Conservation (phyloP, 2,113 vertebrate genomes). For the Tachycineta bicolor region DNA sequence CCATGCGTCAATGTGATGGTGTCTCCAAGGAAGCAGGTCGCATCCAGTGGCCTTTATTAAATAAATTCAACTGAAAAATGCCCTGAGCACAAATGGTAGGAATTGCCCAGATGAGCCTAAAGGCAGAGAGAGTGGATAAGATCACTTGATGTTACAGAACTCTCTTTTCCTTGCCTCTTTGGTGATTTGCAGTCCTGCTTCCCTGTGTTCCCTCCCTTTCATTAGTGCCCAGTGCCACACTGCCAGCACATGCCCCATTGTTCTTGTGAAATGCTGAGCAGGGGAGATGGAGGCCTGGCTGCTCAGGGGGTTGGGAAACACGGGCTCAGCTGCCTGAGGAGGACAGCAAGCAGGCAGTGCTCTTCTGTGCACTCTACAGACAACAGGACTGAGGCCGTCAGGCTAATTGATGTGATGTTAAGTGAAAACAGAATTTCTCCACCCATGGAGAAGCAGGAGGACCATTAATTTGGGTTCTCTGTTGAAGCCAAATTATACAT, state of each 20-base stretch:
- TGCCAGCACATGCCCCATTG: background rate
- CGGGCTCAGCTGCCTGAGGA: background rate
- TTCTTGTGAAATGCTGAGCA: background rate
- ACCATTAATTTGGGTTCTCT: conserved; percentile 17
- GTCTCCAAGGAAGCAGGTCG: background rate
- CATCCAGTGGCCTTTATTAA: background rate
- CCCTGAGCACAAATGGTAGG: background rate
- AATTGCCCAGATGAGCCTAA: background rate
- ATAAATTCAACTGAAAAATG: background rate
- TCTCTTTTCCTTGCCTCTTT: background rate
- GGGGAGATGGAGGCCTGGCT: background rate
- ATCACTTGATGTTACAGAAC: background rate
- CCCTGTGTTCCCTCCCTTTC: background rate
- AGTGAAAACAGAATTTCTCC: conserved; percentile 47
- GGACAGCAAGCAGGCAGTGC: conserved; percentile 2
- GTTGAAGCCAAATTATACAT: conserved; percentile 11
- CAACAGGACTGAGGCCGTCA: conserved; percentile 18
- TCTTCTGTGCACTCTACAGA: background rate
- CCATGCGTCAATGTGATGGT: background rate
- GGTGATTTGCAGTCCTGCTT: background rate
- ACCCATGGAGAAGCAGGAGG: background rate
- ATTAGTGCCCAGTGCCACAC: rapidly evolving
- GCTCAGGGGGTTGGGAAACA: background rate
- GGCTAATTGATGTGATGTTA: conserved; percentile 45
- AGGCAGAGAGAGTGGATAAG: background rate